phyloP scores from a whole-genome alignment of 2,797 vertebrate species.

The Rhinichthys osculus region DNA sequence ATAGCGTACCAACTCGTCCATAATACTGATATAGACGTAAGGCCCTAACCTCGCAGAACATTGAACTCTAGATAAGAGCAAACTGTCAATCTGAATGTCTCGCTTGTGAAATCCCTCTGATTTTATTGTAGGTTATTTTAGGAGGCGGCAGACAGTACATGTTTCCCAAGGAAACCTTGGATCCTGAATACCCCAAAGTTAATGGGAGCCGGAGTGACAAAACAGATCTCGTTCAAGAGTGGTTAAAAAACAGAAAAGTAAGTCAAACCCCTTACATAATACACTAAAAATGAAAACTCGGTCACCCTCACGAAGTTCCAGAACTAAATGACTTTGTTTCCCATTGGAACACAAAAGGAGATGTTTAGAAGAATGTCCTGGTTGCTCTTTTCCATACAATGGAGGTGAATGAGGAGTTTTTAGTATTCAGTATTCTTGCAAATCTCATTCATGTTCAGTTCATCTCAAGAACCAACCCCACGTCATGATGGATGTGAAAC shows the following conservation, averaged over 20 bases:
- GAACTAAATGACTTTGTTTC: neutral
- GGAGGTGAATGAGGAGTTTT: neutral
- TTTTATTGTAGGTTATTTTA: conserved; percentile 76
- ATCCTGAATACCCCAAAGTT: conserved; percentile 72
- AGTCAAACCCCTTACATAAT: neutral
- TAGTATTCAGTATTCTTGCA: neutral
- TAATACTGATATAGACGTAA: conserved; percentile 83
- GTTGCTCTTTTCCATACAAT: neutral
- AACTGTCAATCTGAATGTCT: neutral
- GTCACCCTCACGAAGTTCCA: neutral
- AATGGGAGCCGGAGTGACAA: conserved; percentile 70
- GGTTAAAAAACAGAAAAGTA: conserved; percentile 75
- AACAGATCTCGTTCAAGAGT: conserved; percentile 72
- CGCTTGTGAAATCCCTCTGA: neutral
- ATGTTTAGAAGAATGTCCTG: neutral
- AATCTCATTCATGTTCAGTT: neutral
- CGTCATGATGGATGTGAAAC: neutral
- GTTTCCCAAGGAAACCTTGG: conserved; percentile 62
- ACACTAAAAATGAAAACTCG: neutral
- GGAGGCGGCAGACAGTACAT: conserved; percentile 84
- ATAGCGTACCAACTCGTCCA: conserved; percentile 79
- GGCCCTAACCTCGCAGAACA: conserved; percentile 9
- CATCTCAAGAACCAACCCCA: neutral
- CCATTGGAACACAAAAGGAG: neutral
- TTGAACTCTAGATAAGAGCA: neutral